Conservation (phyloP, 2,888 invertebrate genomes). For the Tolmerus cingulatus region DNA sequence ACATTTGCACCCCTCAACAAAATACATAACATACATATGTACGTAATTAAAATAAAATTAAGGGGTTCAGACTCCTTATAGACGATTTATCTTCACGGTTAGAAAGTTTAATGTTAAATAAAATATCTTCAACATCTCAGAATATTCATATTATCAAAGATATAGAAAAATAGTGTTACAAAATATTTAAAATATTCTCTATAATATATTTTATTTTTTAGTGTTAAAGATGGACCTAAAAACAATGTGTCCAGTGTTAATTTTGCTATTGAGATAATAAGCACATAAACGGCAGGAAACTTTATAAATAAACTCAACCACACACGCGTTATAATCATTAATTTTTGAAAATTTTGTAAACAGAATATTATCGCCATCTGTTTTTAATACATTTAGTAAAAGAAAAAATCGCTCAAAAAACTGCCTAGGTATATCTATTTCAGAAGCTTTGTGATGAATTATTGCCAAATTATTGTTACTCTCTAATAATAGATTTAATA, state of each 20-base stretch:
- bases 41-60: not conserved
- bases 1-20: not conserved
- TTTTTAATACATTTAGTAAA: not conserved
- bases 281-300: not conserved
- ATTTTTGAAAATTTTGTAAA: not conserved
- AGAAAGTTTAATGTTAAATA: too few relatives aligned
- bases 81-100: too few relatives aligned
- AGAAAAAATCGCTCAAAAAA: not conserved
- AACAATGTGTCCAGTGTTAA: not conserved
- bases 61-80: not conserved
- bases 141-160: too few relatives aligned
- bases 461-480: not conserved
- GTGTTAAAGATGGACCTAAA: too few relatives aligned
- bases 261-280: not conserved
- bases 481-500: not conserved
- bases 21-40: too few relatives aligned
- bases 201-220: too few relatives aligned
- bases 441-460: not conserved
- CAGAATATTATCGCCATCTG: not conserved
- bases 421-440: not conserved
- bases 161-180: too few relatives aligned
- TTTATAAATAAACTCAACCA: not conserved
- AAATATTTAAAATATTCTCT: too few relatives aligned
- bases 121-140: too few relatives aligned
- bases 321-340: not conserved